Evolutionary conservation across 2,888 invertebrate genomes (phyloP).

Genomic region (Malthinus seriepunctatus): DNA sequence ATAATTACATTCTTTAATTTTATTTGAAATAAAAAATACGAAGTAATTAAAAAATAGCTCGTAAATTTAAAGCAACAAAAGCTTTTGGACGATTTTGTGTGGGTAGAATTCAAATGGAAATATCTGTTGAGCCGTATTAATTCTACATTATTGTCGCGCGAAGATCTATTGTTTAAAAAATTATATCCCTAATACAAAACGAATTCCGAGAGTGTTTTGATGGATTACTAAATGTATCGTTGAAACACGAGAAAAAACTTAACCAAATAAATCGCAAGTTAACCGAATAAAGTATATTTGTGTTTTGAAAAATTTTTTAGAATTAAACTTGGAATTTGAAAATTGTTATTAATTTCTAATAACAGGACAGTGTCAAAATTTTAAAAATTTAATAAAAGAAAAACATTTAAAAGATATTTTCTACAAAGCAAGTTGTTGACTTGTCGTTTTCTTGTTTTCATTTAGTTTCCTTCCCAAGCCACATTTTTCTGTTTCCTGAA

Average conservation of each 20-base stretch:
- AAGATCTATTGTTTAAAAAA: slow-evolving; percentile 24
- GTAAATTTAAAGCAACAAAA: slow-evolving; percentile 20
- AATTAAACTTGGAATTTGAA: too few relatives aligned
- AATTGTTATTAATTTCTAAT: too few relatives aligned
- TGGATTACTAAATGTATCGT: slow-evolving; percentile 13
- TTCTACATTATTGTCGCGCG: slow-evolving; percentile 24
- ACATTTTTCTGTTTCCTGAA: too few relatives aligned
- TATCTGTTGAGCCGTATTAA: slow-evolving; percentile 21
- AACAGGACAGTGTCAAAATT: too few relatives aligned
- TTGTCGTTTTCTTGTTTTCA: too few relatives aligned
- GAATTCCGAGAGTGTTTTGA: slow-evolving; percentile 16
- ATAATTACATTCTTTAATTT: neutral
- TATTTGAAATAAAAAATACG: slow-evolving; percentile 11
- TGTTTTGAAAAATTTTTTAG: too few relatives aligned
- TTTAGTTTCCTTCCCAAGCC: too few relatives aligned
- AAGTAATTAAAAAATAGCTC: slow-evolving; percentile 23
- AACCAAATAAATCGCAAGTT: neutral
- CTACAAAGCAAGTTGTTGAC: too few relatives aligned
- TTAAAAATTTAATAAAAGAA: neutral
- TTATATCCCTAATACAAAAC: slow-evolving; percentile 13
- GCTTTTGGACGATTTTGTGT: slow-evolving; percentile 13
- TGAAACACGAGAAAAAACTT: neutral
- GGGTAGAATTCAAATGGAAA: slow-evolving; percentile 20
- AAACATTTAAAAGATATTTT: neutral
- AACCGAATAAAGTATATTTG: neutral